phyloP scores from a whole-genome alignment of 2,113 vertebrate genomes.

The Sander lucioperca region DNA sequence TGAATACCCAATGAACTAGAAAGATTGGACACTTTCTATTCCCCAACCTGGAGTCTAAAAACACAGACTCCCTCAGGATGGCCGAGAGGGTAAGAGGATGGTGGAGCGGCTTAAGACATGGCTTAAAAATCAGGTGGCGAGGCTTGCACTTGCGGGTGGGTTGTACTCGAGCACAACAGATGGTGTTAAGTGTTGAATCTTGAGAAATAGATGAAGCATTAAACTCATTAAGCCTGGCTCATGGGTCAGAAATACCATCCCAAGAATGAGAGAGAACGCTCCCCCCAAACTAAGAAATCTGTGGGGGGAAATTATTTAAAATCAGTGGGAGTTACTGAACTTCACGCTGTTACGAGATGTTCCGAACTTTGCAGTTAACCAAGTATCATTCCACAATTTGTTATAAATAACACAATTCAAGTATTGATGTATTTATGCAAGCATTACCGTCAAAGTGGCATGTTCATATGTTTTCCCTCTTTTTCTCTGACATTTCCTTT shows the following conservation, averaged over 20 bases:
- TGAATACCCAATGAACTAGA: constrained; percentile 54
- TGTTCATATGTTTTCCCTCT: not conserved
- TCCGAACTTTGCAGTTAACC: not conserved
- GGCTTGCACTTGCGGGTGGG: constrained; percentile 40
- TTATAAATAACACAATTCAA: not conserved
- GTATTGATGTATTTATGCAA: not conserved
- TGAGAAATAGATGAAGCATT: constrained; percentile 72
- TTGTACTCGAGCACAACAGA: constrained; percentile 66
- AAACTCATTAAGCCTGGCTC: constrained; percentile 71
- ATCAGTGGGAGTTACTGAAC: constrained; percentile 12
- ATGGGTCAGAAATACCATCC: constrained; percentile 60
- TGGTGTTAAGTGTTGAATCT: constrained; percentile 67
- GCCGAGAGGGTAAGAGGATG: constrained; percentile 50
- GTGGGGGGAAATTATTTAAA: constrained; percentile 15
- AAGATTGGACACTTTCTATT: constrained; percentile 60
- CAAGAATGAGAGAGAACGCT: constrained; percentile 49
- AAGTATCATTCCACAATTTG: not conserved
- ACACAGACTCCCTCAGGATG: constrained; percentile 59
- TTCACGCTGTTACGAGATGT: not conserved
- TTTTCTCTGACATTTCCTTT: constrained; percentile 32
- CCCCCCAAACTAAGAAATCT: constrained; percentile 31
- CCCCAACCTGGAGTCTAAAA: constrained; percentile 37
- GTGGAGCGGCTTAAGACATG: not conserved
- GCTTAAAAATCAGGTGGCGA: constrained; percentile 54
- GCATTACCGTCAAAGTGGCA: not conserved